Base-by-base conservation (phyloP, 2,888 invertebrate species). In the Junonia oenone region DNA sequence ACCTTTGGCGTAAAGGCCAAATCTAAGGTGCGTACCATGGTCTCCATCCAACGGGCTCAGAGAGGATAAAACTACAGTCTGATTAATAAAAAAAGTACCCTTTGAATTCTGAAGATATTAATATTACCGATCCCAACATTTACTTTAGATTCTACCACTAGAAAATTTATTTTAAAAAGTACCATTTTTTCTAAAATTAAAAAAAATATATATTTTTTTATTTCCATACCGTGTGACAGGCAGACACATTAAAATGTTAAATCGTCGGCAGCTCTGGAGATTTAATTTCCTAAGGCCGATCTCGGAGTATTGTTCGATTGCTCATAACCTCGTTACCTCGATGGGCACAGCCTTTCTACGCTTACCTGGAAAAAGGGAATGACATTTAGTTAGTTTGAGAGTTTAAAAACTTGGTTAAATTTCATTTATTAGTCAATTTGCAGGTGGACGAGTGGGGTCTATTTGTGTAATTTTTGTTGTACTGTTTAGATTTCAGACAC, bases 231-330 rank as follows among this genome's bases (percentile, higher is more conserved):
- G 45, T 52, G 45, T 52, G 33, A 52, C 13, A 31, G 26, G 35
- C 4, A 6, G 6, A 2, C 19, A 45, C 40, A 58, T 83, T 83
- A 76, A 81, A 83, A 82, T 80, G 80, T 76, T 75, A 78, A 80
- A 75, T 73, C 73, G 68, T 62, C 62, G 69, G 65, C 63, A 70
- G 71, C 67, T 62, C 56, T 59, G 66, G 66, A 72, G 80, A 83
- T 85, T 83, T 82, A 83, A 86, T 86, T 86, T 86, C 82, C 81
- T 81, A 74, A 72, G 72, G 64, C 68, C 68, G 73, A 73, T 67
- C n/a, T 46, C 35, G 45, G 55, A 55, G 35, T 29, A 52, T 58
- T 59, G 56, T 59, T 49, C 51, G 56, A 56, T 54, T 51, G 51
- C 19, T 37, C 38, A 31, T 60, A 60, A 57, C 57, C 37, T 45